Conservation (phyloP, 2,888 invertebrate genomes). For the Trachelus stipa region DNA sequence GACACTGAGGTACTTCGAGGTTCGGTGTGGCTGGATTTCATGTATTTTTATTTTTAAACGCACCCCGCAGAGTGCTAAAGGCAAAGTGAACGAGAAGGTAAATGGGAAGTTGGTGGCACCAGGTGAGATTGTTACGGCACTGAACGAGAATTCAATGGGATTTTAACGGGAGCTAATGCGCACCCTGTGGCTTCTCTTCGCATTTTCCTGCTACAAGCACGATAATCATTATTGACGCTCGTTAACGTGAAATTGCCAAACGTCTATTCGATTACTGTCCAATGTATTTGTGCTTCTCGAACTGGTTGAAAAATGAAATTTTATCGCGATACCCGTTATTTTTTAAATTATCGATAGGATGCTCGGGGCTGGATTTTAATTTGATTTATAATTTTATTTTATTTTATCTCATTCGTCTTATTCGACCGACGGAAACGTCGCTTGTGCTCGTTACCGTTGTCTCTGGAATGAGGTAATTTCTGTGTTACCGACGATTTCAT, state of each 20-base stretch:
- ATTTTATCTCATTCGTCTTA: neutral
- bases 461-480: neutral
- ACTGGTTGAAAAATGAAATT: neutral
- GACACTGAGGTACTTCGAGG: neutral
- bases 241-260: slow-evolving; percentile 3
- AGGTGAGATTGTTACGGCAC: neutral
- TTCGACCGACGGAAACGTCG: neutral
- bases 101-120: neutral
- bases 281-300: neutral
- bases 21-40: neutral
- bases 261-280: slow-evolving; percentile 4
- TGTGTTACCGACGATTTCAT: slow-evolving; percentile 23
- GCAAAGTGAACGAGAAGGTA: neutral
- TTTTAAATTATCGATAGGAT: too few species aligned
- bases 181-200: neutral
- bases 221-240: neutral
- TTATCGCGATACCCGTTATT: neutral
- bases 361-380: neutral
- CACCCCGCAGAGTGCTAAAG: neutral
- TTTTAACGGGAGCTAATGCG: neutral
- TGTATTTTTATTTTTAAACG: neutral
- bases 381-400: neutral
- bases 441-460: neutral
- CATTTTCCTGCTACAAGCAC: neutral
- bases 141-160: neutral